These are phyloP conservation scores for Monochamus alternatus DNA, from an alignment of 2,888 invertebrate species.

Conservation along the genomic window DNA sequence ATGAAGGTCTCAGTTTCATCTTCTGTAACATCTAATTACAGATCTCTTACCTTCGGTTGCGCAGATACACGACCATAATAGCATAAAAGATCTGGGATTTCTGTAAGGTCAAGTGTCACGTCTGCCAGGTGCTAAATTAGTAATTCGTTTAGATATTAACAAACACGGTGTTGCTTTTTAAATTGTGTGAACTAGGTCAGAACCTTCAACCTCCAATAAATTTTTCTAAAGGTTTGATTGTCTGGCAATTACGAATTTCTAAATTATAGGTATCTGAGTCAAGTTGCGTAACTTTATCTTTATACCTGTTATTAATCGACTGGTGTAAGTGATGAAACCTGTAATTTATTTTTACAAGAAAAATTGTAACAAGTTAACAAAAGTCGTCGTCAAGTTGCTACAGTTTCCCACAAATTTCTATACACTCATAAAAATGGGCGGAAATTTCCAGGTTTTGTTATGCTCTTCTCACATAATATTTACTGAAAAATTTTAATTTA, in stretches of 20 bases:
- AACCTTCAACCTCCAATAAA: slow-evolving; percentile 21
- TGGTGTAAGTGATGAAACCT: not conserved
- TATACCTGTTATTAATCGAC: slow-evolving; percentile 21
- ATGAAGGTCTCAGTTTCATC: slow-evolving; percentile 5
- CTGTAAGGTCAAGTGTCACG: slow-evolving; percentile 29
- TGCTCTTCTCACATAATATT: no score
- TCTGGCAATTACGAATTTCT: slow-evolving; percentile 31
- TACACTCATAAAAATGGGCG: no score
- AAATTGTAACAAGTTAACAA: not conserved
- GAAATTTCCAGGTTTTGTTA: no score
- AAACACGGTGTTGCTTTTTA: slow-evolving; percentile 17
- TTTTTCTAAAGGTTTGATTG: slow-evolving; percentile 31
- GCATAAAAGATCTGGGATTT: slow-evolving; percentile 15
- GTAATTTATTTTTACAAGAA: not conserved
- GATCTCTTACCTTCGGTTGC: slow-evolving; percentile 4
- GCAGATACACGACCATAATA: not conserved
- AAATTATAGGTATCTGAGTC: slow-evolving; percentile 35
- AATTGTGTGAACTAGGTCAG: slow-evolving; percentile 30
- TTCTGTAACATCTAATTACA: slow-evolving; percentile 8
- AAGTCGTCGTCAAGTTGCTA: no score
- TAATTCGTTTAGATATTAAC: slow-evolving; percentile 23
- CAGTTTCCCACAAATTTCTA: no score
- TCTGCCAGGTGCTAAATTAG: slow-evolving; percentile 17
- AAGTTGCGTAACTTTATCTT: slow-evolving; percentile 22
- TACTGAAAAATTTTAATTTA: no score